Conservation (phyloP, 1,140 invertebrate genomes). For the Brachionus koreanus region DNA sequence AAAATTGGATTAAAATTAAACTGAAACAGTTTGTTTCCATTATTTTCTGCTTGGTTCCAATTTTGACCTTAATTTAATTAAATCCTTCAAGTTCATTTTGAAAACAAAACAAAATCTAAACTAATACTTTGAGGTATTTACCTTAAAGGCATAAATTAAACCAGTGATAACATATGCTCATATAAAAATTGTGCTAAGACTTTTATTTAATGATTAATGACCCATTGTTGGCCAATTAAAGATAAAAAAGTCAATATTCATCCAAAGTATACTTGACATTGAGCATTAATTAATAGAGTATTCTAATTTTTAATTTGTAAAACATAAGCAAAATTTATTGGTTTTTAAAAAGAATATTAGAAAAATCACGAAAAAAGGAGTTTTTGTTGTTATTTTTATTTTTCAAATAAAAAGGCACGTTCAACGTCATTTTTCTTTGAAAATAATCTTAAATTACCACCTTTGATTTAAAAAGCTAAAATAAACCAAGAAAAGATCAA, state of each 20-base stretch:
- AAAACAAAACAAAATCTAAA: not conserved
- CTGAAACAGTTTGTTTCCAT: not conserved
- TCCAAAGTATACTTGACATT: not conserved
- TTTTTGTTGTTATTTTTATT: not conserved
- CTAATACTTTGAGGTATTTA: not conserved
- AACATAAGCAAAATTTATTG: not conserved
- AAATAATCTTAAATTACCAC: slow-evolving; percentile 27
- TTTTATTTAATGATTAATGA: not conserved
- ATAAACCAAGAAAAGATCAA: not conserved
- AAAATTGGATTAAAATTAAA: not conserved
- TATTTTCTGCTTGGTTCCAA: not conserved
- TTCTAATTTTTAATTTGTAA: not conserved
- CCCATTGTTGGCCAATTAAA: not conserved
- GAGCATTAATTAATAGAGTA: not conserved
- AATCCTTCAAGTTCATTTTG: not conserved
- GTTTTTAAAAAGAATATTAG: not conserved
- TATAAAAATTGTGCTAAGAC: not conserved
- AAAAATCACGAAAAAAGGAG: not conserved
- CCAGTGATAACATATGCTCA: not conserved
- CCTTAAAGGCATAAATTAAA: not conserved
- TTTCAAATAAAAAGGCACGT: not conserved
- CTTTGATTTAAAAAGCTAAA: not conserved
- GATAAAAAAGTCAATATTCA: not conserved
- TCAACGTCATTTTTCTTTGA: not conserved
- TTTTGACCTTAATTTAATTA: not conserved